phyloP scores from a whole-genome alignment of 1,140 invertebrate genomes.

The Drosophila auraria region DNA sequence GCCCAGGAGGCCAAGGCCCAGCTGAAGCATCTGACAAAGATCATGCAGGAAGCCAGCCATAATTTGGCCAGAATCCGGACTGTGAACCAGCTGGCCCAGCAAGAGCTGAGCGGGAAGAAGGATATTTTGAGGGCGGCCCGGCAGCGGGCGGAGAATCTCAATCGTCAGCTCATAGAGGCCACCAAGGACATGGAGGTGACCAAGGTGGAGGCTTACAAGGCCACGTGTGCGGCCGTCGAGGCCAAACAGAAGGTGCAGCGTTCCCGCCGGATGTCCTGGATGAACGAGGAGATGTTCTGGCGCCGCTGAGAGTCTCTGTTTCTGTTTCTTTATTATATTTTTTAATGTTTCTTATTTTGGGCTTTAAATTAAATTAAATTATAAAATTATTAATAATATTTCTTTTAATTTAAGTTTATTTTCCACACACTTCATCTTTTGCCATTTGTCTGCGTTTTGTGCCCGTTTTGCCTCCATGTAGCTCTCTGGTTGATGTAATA shows the following conservation, averaged over 20 bases:
- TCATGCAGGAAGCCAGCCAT: background rate
- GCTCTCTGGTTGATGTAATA: constrained; percentile 53
- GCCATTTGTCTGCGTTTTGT: constrained; percentile 8
- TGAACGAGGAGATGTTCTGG: background rate
- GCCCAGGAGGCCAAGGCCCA: background rate
- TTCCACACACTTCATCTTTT: background rate
- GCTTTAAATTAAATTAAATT: background rate
- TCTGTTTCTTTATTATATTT: no score
- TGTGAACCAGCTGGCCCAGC: background rate
- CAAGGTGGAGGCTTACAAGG: background rate
- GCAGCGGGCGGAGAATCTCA: background rate
- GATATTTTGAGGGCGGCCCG: background rate
- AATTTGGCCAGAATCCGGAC: background rate
- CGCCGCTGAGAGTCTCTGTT: no score
- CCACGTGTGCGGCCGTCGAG: background rate
- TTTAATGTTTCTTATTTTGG: background rate
- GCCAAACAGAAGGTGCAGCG: constrained; percentile 3
- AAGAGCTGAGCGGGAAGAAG: background rate
- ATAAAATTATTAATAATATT: no score
- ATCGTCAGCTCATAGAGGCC: background rate
- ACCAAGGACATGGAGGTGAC: constrained; percentile 1
- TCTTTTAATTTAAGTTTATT: no score
- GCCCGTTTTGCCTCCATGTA: constrained; percentile 11
- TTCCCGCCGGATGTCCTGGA: background rate
- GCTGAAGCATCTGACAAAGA: no score